phyloP scores from a whole-genome alignment of 1,140 invertebrate species.

The Dinoponera quadriceps region DNA sequence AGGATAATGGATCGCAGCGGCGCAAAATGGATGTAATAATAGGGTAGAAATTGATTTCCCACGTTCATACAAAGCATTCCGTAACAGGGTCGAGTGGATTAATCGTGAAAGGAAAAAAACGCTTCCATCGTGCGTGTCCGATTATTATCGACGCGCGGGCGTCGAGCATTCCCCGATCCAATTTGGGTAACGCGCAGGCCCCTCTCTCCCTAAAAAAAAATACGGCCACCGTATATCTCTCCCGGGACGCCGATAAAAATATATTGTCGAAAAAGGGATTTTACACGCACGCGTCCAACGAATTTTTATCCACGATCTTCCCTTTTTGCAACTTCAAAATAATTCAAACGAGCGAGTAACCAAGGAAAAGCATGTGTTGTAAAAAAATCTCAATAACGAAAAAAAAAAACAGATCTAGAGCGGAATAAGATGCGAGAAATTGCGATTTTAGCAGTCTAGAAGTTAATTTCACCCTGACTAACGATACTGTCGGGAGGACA shows the following conservation, averaged over 20 bases:
- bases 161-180: slow-evolving; percentile 19
- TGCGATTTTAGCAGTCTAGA: not conserved
- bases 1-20: slow-evolving; percentile 26
- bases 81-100: slow-evolving; percentile 32
- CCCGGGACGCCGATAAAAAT: slow-evolving; percentile 29
- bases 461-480: not conserved
- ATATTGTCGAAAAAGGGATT: slow-evolving; percentile 14
- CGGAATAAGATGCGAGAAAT: not conserved
- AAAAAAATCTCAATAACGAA: not conserved
- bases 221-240: slow-evolving; percentile 18
- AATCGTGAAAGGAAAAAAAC: slow-evolving; percentile 31
- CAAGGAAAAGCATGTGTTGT: not conserved
- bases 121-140: slow-evolving; percentile 27
- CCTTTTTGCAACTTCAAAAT: not conserved
- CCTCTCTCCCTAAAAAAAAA: not conserved
- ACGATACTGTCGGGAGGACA: too few species aligned
- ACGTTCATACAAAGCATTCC: slow-evolving; percentile 12
- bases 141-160: slow-evolving; percentile 31
- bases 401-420: too few species aligned
- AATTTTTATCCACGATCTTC: slow-evolving; percentile 3
- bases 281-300: not conserved
- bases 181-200: slow-evolving; percentile 18
- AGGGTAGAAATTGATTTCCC: slow-evolving; percentile 25
- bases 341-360: not conserved
- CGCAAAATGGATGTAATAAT: slow-evolving; percentile 34